phyloP scores from a whole-genome alignment of 37 sponge, comb jelly and placozoan species.

The Theonella swinhoei region DNA sequence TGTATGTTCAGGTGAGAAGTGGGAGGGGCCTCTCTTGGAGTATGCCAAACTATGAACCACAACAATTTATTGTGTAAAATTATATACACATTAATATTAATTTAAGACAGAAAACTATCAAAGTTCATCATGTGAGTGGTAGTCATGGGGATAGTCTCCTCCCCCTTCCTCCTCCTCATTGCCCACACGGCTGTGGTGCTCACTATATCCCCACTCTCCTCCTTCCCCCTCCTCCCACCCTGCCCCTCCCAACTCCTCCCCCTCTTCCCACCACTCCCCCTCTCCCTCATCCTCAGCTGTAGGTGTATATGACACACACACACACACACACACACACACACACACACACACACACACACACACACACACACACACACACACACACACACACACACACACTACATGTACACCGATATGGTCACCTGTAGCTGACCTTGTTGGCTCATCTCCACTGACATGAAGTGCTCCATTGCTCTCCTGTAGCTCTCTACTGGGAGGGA shows the following conservation, averaged over 20 bases:
- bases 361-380: too few species aligned
- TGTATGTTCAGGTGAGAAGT: constrained; percentile 48
- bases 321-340: too few species aligned
- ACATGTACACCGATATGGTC: too few species aligned
- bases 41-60: constrained; percentile 1
- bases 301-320: too few species aligned
- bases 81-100: background rate
- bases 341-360: too few species aligned
- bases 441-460: too few species aligned
- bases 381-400: too few species aligned
- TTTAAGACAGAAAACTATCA: background rate
- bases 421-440: too few species aligned
- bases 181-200: background rate
- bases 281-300: background rate
- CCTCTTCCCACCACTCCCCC: background rate
- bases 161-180: background rate
- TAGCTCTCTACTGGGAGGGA: background rate
- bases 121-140: background rate
- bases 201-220: background rate
- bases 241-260: background rate
- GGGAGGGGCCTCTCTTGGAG: constrained; percentile 64
- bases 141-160: background rate
- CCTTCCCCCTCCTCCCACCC: background rate
- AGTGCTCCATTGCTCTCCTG: background rate
- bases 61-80: background rate